These are phyloP conservation scores for Alloscopus bannaensis DNA, from an alignment of 2,888 invertebrate species.

Conservation along the genomic window DNA sequence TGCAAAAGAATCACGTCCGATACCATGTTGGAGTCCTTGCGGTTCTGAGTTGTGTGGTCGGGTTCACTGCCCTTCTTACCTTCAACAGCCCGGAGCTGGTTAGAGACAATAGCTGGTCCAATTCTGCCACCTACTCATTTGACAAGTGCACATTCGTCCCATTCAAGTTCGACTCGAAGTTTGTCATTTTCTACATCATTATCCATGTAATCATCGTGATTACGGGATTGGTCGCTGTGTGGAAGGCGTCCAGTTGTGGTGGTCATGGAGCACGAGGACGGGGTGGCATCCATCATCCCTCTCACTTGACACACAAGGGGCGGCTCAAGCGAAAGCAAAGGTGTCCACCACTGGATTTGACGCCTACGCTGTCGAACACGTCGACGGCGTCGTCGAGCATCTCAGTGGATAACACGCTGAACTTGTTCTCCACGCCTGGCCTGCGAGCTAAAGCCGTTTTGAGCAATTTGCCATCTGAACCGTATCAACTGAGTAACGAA, in stretches of 20 bases:
- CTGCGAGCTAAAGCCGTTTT: slow-evolving; percentile 67
- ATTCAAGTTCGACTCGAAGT: slow-evolving; percentile 69
- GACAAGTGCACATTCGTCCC: slow-evolving; percentile 70
- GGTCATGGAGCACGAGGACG: slow-evolving; percentile 8
- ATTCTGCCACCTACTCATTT: slow-evolving; percentile 62
- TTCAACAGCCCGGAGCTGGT: slow-evolving; percentile 66
- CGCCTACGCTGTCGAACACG: slow-evolving; percentile 67
- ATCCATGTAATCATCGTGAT: slow-evolving; percentile 67
- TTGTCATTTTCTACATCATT: slow-evolving; percentile 67
- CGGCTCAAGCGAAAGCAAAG: slow-evolving; percentile 43
- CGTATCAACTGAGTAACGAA: slow-evolving; percentile 59
- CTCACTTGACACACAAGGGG: slow-evolving; percentile 34
- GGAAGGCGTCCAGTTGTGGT: slow-evolving; percentile 58
- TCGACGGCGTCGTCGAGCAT: slow-evolving; percentile 68
- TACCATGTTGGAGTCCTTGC: slow-evolving; percentile 68
- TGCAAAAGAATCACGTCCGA: slow-evolving; percentile 65
- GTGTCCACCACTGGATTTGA: slow-evolving; percentile 63
- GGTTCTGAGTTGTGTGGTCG: slow-evolving; percentile 63
- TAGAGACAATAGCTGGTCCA: slow-evolving; percentile 59
- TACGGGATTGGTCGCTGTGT: slow-evolving; percentile 63
- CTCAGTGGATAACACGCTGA: slow-evolving; percentile 64
- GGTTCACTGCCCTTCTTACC: slow-evolving; percentile 69
- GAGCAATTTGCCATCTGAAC: slow-evolving; percentile 64
- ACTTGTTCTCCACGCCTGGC: slow-evolving; percentile 68
- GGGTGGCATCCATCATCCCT: slow-evolving; percentile 2